Conservation (phyloP, 2,113 vertebrate genomes). For the Dipodomys stephensi region DNA sequence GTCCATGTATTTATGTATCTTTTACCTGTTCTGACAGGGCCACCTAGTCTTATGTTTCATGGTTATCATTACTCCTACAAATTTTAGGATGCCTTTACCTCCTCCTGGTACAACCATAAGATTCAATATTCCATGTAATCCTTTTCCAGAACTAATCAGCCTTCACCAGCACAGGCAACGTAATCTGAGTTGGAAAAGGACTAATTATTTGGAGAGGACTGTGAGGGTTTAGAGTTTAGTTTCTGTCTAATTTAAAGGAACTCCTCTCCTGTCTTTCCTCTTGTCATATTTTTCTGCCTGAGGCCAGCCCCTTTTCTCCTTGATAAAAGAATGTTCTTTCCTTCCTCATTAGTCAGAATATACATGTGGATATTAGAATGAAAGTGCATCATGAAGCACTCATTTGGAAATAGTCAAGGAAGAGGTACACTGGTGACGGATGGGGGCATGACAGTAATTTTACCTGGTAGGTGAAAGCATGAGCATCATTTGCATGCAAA, state of each 20-base stretch:
- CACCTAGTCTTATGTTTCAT: background rate
- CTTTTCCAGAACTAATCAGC: slow-evolving; percentile 51
- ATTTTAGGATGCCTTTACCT: slow-evolving; percentile 2
- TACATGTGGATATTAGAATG: background rate
- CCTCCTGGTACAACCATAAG: background rate
- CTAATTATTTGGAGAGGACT: slow-evolving; percentile 51
- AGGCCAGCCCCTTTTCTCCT: background rate
- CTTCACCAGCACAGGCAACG: slow-evolving; percentile 50
- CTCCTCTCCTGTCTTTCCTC: slow-evolving; percentile 7
- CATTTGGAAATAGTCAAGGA: slow-evolving; percentile 37
- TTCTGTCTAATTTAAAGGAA: slow-evolving; percentile 39
- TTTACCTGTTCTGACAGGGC: background rate
- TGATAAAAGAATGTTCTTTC: background rate
- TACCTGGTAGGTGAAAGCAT: slow-evolving; percentile 24
- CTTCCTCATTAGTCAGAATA: background rate
- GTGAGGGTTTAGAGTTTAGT: slow-evolving; percentile 7
- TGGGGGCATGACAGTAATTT: slow-evolving; percentile 26
- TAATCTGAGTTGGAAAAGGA: slow-evolving; percentile 36
- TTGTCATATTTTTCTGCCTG: background rate
- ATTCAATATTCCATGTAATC: slow-evolving; percentile 49
- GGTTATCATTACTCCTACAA: background rate
- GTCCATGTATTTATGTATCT: background rate
- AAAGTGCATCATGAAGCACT: slow-evolving; percentile 24
- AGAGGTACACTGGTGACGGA: slow-evolving; percentile 13
- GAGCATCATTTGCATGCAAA: slow-evolving; percentile 61